Evolutionary conservation across 1,140 invertebrate species (phyloP), one percentile per base, ranked within the genome.

Genomic region (Sipha flava): DNA sequence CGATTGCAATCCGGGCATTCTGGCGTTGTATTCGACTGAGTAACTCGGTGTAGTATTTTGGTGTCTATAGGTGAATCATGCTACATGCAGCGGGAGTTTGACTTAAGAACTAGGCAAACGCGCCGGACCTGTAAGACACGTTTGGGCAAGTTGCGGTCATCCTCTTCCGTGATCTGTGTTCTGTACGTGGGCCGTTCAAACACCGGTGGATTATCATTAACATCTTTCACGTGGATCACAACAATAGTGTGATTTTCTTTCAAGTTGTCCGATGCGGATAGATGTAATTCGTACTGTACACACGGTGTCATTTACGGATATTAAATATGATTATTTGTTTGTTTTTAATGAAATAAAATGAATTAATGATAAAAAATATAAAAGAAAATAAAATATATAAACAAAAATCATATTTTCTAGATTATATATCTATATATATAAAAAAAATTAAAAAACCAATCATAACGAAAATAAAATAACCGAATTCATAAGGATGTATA

Each of bases 181-280:
- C 94, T 90, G 87, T 97, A 97, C 66, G 94, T 96, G 34, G 95
- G 95, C 81, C 95, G 89, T 86, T 97, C 95, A 86, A 97, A 97
- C 79, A 93, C 92, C 1, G 93, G 93, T 21, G 88, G 88, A 86
- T 93, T 93, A 87, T 97, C 95, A 86, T 97, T 97, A 66, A 96
- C 94, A 84, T 96, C 95, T 87, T 96, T 96, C 81, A 97, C 94
- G 86, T 96, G 94, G 83, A 97, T 97, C 82, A 97, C 94, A 47
- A 97, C 95, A 9, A 92, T 95, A 5, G 95, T 97, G 87, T 95
- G 94, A 89, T 97, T 97, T 87, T 97, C 95, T 87, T 96, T 96
- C 83, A 97, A 88, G 88, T 96, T 97, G 87, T 97, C 95, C 57
- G 95, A 97, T 21, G 95, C 95, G 40, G 95, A 94, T 86, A 97